A percentile compares a stretch with the other conserved stretches of the same genome.
phyloP scores from a whole-genome alignment of 2,888 invertebrate genomes.

The Aphidius colemani region DNA sequence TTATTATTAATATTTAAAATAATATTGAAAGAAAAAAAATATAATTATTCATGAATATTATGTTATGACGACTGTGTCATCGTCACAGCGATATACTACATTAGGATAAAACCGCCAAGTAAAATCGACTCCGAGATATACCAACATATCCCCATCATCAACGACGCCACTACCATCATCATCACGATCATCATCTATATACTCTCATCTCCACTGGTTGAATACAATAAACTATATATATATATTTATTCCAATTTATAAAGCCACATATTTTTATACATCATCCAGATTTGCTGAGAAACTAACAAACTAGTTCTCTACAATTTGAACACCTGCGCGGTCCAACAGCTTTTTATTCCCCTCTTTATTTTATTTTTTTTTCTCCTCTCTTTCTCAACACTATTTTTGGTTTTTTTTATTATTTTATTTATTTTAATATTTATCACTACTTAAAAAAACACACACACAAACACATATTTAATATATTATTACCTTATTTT shows the following conservation, averaged over 20 bases:
- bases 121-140: neutral
- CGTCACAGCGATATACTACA: slow-evolving; percentile 44
- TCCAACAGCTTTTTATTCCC: slow-evolving; percentile 19
- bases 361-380: slow-evolving; percentile 18
- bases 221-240: neutral
- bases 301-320: no score
- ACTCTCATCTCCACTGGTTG: neutral
- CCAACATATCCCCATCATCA: slow-evolving; percentile 22
- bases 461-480: neutral
- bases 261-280: no score
- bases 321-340: slow-evolving; percentile 27
- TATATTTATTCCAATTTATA: neutral
- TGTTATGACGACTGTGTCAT: slow-evolving; percentile 52
- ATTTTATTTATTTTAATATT: slow-evolving; percentile 15
- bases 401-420: slow-evolving; percentile 3
- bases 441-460: slow-evolving; percentile 8
- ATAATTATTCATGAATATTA: neutral
- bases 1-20: no score
- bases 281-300: no score
- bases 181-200: slow-evolving; percentile 8
- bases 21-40: no score
- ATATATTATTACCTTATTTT: no score
- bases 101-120: neutral
- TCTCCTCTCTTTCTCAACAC: neutral
- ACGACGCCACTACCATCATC: slow-evolving; percentile 23